Base-by-base conservation (phyloP, 2,888 invertebrate species). In the Eupithecia tripunctaria region DNA sequence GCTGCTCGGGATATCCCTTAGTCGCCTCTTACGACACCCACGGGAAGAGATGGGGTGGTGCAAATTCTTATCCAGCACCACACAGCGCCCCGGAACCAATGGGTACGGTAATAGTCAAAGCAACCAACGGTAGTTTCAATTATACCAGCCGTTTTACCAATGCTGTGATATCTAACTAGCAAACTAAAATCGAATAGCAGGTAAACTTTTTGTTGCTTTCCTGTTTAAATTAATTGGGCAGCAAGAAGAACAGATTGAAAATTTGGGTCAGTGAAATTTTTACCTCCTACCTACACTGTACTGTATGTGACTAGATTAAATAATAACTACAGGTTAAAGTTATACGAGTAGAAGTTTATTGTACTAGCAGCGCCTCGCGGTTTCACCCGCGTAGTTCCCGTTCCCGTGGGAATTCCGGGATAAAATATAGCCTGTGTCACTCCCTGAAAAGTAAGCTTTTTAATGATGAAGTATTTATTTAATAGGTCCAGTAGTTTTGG, bases 181-280 rank as follows among this genome's bases (percentile, higher is more conserved):
- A 79, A 87, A 87, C 86, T 86, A 83, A 87, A 87, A 89, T 88
- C 86, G 84, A 89, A 86, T 87, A 83, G 83, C 83, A 83, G 82
- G 83, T 85, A 78, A 77, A 78, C 81, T 80, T 86, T 82, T 79
- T 79, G 71, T 79, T 79, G 81, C 79, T 81, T 81, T 75, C 71
- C 71, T 27, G 78, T 75, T 76, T 43, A 65, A 76, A 78, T 80
- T 80, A 80, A 79, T 81, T 81, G 74, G 71, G 63, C 62, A 75
- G 78, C 78, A 78, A 79, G 78, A 76, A 79, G 75, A 73, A 77
- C 75, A 73, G 76, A 81, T 79, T 75, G 74, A 78, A 72, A 74
- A 38, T 29, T 15, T 29, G 38, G 38, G 21, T 15, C 73, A 73
- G 76, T 79, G 74, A 78, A 82, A 78, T 77, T 74, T 76, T 78